Percentiles rank a stretch among this genome's conserved stretches.
Conservation (phyloP, 1,140 invertebrate genomes). For the Drosophila funebris region DNA sequence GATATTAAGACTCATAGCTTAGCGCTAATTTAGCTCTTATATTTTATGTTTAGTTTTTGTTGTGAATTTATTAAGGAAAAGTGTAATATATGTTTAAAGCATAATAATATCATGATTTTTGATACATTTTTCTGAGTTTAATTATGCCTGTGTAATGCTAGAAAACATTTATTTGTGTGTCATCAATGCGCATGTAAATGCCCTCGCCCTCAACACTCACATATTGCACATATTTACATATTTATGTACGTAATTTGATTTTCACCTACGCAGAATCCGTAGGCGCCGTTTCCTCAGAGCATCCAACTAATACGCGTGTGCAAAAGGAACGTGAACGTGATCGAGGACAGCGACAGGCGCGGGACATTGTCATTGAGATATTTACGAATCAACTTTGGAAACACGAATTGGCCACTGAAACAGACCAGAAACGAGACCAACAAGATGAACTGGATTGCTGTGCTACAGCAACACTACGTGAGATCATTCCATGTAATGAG, state of each 20-base stretch:
- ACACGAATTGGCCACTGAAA: slow-evolving; percentile 40
- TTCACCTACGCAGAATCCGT: slow-evolving; percentile 32
- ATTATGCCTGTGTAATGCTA: slow-evolving; percentile 78
- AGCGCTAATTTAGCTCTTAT: neutral
- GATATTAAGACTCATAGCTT: neutral
- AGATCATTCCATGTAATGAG: slow-evolving; percentile 83
- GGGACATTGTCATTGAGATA: slow-evolving; percentile 88
- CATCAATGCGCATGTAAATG: slow-evolving; percentile 68
- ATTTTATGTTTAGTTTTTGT: slow-evolving; percentile 10
- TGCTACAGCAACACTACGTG: slow-evolving; percentile 69
- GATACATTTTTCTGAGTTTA: slow-evolving; percentile 32
- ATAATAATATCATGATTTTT: slow-evolving; percentile 33
- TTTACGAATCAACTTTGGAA: slow-evolving; percentile 85
- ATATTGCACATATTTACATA: no score
- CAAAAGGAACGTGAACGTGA: slow-evolving; percentile 84
- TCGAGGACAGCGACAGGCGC: slow-evolving; percentile 86
- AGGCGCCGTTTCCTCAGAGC: slow-evolving; percentile 76
- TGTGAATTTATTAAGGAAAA: slow-evolving; percentile 12
- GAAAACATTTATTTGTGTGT: slow-evolving; percentile 82
- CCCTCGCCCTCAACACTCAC: neutral
- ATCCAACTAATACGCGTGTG: slow-evolving; percentile 77
- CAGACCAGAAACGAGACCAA: neutral
- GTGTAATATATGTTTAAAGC: slow-evolving; percentile 16
- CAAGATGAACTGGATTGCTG: slow-evolving; percentile 79
- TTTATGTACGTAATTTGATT: neutral